phyloP scores from a whole-genome alignment of 1,140 invertebrate genomes.

The Drosophila pachea region DNA sequence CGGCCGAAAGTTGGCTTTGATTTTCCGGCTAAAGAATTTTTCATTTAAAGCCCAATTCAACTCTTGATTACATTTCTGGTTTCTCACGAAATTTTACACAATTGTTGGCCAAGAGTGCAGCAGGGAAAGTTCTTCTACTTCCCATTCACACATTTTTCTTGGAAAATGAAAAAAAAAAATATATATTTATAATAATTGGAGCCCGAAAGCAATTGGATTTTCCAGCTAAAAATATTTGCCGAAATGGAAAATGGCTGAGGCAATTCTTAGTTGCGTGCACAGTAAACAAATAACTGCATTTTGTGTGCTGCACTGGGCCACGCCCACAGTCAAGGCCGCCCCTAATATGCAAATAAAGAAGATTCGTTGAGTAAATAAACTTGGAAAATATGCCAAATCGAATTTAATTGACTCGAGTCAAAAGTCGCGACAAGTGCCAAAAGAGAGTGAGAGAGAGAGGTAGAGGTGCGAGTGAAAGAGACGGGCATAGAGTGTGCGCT shows the following conservation, averaged over 20 bases:
- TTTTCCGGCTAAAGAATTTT: no score
- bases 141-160: no score
- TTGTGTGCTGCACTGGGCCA: background rate
- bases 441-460: conserved; percentile 7
- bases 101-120: no score
- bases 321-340: background rate
- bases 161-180: no score
- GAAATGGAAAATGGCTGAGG: conserved; percentile 11
- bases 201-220: conserved; percentile 12
- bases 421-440: conserved; percentile 60
- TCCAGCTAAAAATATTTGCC: conserved; percentile 25
- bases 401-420: conserved; percentile 72
- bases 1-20: no score
- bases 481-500: conserved; percentile 8
- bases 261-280: conserved; percentile 8
- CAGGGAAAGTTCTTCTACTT: background rate
- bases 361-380: conserved; percentile 55
- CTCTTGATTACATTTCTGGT: no score
- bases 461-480: background rate
- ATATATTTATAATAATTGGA: no score
- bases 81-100: no score
- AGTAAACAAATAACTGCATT: conserved; percentile 11
- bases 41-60: no score
- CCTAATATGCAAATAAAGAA: conserved; percentile 49
- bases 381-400: conserved; percentile 63